Evolutionary conservation across 2,113 vertebrate genomes (phyloP).

Genomic region (Tupaia chinensis): DNA sequence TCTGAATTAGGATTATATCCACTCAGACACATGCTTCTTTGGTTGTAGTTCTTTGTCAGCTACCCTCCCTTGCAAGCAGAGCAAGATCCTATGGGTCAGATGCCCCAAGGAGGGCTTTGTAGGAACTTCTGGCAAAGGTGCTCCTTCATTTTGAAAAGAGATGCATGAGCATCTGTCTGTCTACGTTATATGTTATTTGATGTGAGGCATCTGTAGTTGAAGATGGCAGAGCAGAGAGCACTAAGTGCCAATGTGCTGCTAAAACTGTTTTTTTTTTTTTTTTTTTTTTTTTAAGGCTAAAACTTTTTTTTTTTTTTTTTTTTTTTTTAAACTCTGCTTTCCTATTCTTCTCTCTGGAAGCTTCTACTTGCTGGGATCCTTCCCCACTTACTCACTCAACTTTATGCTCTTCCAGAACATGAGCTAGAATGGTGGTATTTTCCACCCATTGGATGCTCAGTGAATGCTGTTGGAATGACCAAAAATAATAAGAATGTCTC

Average conservation of each 20-base stretch:
- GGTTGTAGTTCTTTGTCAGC: background rate
- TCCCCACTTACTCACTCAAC: background rate
- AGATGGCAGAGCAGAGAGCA: background rate
- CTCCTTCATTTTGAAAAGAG: background rate
- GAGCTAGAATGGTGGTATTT: background rate
- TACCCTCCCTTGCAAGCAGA: background rate
- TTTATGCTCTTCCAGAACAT: background rate
- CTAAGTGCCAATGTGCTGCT: background rate
- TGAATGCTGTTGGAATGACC: background rate
- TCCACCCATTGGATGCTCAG: background rate
- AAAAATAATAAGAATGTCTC: conserved; percentile 44
- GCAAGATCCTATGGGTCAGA: background rate
- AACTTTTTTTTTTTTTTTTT: background rate
- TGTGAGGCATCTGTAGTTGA: background rate
- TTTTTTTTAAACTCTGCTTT: background rate
- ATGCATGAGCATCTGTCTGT: background rate
- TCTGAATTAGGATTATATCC: background rate
- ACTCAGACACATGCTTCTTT: background rate
- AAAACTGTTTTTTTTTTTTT: background rate
- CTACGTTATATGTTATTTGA: background rate
- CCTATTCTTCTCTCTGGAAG: background rate
- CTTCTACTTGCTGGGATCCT: background rate
- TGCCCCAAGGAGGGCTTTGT: too few species aligned
- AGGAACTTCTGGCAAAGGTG: background rate
- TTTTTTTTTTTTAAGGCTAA: background rate